Evolutionary conservation across 2,113 vertebrate species (phyloP), one percentile per base, ranked within the genome.

Genomic region (Sigmodon hispidus): DNA sequence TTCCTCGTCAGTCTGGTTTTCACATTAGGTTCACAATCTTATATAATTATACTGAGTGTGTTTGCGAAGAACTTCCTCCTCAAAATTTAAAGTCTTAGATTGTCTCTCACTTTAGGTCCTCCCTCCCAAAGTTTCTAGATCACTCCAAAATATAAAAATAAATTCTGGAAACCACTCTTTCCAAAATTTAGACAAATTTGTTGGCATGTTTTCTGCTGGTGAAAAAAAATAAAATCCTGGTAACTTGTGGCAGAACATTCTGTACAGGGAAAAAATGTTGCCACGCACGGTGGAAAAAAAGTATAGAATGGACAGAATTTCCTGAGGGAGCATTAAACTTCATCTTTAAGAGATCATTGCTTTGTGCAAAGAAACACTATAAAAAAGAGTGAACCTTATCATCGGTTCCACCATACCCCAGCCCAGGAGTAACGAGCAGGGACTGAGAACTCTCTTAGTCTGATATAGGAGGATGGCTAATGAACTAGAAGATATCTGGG

Each of bases 351-450:
- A 97, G 96, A 97, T 97, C 94, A 95, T 96, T 95, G 95, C 91
- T 93, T 94, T 91, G 87, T 91, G 87, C 94, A 96, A 94, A 90
- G 94, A 97, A 97, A 95, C 91, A 90, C 97, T 87, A 95, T 97
- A 97, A 97, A 97, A 93, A 92, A 89, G 92, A 96, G 92, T 97
- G 97, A 97, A 97, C 97, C 96, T 97, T 97, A 95, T 94, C 95
- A 45, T 95, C 13, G 0, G 83, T 94, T 96, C 96, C 94, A 96
- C 92, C 93, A 67, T 87, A 59, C 59, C 81, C 93, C 86, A 91
- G 48, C 45, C 67, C 77, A 36, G 55, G 91, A 96, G 93, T 89
- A 95, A 97, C 96, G 65, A 87, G 91, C 93, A 92, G 73, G 93
- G 93, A 93, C 67, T 94, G 95, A 97, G 95, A 96, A 97, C 83